Base-by-base conservation (phyloP, 2,797 vertebrate species). In the Tenualosa ilisha region DNA sequence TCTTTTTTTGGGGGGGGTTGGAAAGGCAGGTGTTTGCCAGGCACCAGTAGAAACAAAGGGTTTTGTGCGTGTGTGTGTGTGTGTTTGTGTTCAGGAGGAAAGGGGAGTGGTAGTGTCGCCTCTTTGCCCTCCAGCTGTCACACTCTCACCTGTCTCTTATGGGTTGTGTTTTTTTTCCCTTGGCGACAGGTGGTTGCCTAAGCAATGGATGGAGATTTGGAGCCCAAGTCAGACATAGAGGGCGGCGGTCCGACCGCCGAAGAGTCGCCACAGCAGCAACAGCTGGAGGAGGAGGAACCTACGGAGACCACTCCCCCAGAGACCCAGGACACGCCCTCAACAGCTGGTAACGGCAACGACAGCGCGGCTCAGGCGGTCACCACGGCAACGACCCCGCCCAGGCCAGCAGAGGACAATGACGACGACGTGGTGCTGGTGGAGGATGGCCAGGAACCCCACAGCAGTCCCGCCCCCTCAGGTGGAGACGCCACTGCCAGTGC, bases 361-460 rank as follows among this genome's bases (percentile, higher is more conserved):
- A 92, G 91, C 95, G 88, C 92, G 95, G 82, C 81, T 50, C 95
- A 95, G 91, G 93, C 93, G 87, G 96, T 89, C 90, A 94, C 95
- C 91, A 96, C 92, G 95, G 92, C 90, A 90, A 93, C 96, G 90
- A 92, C 96, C 93, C 91, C 94, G 93, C 85, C 95, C 91, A 91
- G 90, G 0, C 86, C 93, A 86, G 79, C 94, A 75, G 93, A 93
- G 91, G 97, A 98, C 91, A 97, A 98, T 85, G 97, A 98, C 0
- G 98, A 99, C 61, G 98, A 99, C 75, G 98, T 99, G 87, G 98
- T 99, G 87, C 96, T 99, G 84, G 96, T 99, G 91, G 97, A 98
- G 83, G 97, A 97, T 93, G 96, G 96, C 89, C 68, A 93, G 88
- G 91, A 93, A 88, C 68, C 22, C 59, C 0, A 9, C 26, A 20